A percentile compares a stretch with the other conserved stretches of the same genome.
Conservation (phyloP, 2,113 vertebrate genomes). For the Rattus norvegicus region DNA sequence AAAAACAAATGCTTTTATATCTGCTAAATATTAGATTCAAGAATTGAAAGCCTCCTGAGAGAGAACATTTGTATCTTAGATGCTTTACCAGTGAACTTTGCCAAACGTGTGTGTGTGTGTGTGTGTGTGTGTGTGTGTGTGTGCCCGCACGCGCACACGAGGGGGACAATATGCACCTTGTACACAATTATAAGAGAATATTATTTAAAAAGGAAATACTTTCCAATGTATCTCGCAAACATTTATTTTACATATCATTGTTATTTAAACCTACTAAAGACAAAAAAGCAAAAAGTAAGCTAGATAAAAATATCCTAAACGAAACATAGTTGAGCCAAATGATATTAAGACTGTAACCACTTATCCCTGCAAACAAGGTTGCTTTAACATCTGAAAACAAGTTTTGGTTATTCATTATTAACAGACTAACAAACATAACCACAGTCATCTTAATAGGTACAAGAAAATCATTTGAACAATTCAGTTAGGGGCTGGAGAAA, state of each 20-base stretch:
- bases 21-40: not conserved
- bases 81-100: not conserved
- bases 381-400: conserved; percentile 8
- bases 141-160: too few species aligned
- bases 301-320: not conserved
- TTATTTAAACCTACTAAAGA: not conserved
- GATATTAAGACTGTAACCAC: not conserved
- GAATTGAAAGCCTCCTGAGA: not conserved
- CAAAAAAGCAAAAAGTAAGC: not conserved
- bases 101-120: not conserved
- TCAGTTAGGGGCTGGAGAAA: not conserved
- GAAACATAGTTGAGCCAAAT: not conserved
- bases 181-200: not conserved
- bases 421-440: not conserved
- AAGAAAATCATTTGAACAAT: conserved; percentile 1
- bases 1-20: not conserved
- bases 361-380: not conserved
- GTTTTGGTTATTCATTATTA: not conserved
- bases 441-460: not conserved
- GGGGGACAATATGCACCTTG: not conserved
- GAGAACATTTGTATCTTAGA: not conserved
- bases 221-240: not conserved
- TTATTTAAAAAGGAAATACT: not conserved
- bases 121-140: too few species aligned
- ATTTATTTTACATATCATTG: not conserved